Percentiles rank a stretch among this genome's conserved stretches.
These are phyloP conservation scores for Nasonia vitripennis DNA, from an alignment of 1,140 invertebrate species.

Conservation along the genomic window DNA sequence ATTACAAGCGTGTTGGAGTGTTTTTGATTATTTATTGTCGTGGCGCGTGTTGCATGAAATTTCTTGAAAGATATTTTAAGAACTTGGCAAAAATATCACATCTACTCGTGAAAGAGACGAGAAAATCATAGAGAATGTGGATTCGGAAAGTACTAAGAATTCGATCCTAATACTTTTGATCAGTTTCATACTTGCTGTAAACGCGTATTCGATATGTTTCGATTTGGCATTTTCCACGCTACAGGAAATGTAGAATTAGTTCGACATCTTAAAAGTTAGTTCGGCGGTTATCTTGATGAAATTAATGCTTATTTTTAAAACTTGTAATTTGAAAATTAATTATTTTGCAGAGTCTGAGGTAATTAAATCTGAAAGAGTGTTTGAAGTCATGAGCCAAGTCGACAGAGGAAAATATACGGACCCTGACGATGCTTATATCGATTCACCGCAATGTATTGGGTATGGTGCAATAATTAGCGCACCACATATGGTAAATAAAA, in stretches of 20 bases:
- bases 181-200: constrained; percentile 26
- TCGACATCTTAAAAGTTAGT: constrained; percentile 86
- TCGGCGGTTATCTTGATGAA: constrained; percentile 22
- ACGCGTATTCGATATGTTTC: constrained; percentile 65
- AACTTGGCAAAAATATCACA: too few species aligned
- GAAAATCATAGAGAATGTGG: constrained; percentile 16
- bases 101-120: not conserved
- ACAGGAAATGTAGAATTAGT: constrained; percentile 90
- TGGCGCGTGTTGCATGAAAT: too few species aligned
- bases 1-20: too few species aligned
- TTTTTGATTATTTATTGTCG: too few species aligned
- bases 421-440: constrained; percentile 85
- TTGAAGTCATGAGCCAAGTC: constrained; percentile 88
- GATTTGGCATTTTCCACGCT: constrained; percentile 88
- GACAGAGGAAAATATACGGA: constrained; percentile 89
- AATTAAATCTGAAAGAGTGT: constrained; percentile 86
- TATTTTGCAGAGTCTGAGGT: constrained; percentile 87
- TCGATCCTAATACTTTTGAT: constrained; percentile 44
- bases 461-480: constrained; percentile 97
- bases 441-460: constrained; percentile 92
- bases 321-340: constrained; percentile 39
- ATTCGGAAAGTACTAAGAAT: constrained; percentile 4
- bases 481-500: constrained; percentile 93
- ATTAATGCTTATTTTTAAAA: not conserved
- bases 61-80: too few species aligned